Base-by-base conservation (phyloP, 2,888 invertebrate genomes). In the Globia sparganii region DNA sequence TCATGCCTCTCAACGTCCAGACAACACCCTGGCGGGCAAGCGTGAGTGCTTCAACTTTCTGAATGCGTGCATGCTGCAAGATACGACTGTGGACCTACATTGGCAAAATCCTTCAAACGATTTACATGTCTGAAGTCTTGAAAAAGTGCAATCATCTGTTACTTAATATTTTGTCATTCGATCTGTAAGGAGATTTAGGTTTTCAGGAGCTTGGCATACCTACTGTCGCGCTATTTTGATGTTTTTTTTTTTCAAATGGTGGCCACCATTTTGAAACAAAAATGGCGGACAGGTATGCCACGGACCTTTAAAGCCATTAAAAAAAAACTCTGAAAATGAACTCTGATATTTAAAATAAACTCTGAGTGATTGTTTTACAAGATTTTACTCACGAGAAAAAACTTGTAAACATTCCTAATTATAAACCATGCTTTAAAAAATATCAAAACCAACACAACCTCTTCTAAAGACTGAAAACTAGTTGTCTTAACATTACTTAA, bases 1-100 rank as follows among this genome's bases (percentile, higher is more conserved):
- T 25, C 59, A 84, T 70, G 80, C 72, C 61, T 82, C 49, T 75
- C 72, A 75, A 70, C 43, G 61, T 81, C 81, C 81, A 80, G 80
- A 25, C 80, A 58, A 46, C 80, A 53, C n/a, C 59, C 28, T 69
- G 80, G 81, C 69, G 40, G 68, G 18, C 53, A 65, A 72, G 71
- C 59, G 80, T 75, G 66, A 71, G 75, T 77, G 64, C 56, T 46
- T 25, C 34, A 43, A 34, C 21, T 61, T 34, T 62, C 31, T 81
- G 70, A 59, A 67, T 64, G 69, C 56, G 66, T 76, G 80, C 80
- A 80, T 80, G 76, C 69, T 80, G 69, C 76, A 49, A 70, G 69
- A 53, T 59, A 53, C 18, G 59, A 80, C 59, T 73, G 64, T 40
- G 58, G 58, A 73, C 78, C 78, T 56, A 37, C 18, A 78, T 78